phyloP scores from a whole-genome alignment of 1,140 invertebrate genomes.

The Arion vulgaris region DNA sequence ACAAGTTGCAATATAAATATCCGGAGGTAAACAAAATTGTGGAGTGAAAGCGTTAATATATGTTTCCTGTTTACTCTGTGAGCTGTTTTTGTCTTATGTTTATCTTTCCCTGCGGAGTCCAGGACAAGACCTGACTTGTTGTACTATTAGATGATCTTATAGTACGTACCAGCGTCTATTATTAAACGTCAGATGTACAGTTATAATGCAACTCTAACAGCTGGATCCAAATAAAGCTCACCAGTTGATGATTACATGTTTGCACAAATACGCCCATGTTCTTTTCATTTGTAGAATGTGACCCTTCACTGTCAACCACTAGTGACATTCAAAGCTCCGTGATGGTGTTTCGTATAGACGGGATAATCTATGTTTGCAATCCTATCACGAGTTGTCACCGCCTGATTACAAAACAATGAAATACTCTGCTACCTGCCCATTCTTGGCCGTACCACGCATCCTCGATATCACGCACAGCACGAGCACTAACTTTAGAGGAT shows the following conservation, averaged over 20 bases:
- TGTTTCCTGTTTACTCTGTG: neutral
- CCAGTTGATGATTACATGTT: neutral
- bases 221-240: neutral
- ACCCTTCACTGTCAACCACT: neutral
- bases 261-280: neutral
- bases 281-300: neutral
- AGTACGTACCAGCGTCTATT: neutral
- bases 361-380: constrained; percentile 13
- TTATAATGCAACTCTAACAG: neutral
- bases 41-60: neutral
- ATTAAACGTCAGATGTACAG: neutral
- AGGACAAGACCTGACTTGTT: no score
- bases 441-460: neutral
- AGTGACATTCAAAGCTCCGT: neutral
- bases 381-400: constrained; percentile 12
- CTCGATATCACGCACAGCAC: neutral
- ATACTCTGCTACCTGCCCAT: neutral
- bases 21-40: neutral
- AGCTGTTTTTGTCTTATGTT: neutral
- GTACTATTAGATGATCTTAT: neutral
- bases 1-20: no score
- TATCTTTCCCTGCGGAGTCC: neutral
- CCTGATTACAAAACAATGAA: constrained; percentile 8
- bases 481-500: neutral
- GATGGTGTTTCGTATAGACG: neutral